phyloP scores from a whole-genome alignment of 2,797 vertebrate species.

The Antrozous pallidus region DNA sequence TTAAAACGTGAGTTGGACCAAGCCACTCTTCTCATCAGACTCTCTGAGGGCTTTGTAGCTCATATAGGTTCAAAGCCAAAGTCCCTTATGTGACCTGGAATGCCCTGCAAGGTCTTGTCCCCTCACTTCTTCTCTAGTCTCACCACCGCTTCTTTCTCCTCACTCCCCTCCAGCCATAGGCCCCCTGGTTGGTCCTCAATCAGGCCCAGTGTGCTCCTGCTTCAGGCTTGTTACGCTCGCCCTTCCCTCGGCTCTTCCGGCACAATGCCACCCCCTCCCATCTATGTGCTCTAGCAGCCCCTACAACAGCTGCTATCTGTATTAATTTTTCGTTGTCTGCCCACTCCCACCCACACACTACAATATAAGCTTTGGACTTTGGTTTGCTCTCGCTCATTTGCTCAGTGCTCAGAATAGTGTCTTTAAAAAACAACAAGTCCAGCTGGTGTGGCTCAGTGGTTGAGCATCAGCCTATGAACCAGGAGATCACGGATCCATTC shows the following conservation, averaged over 20 bases:
- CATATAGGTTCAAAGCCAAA: background rate
- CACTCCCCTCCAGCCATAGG: background rate
- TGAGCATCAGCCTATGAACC: too few species aligned
- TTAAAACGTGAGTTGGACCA: background rate
- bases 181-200: background rate
- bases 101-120: background rate
- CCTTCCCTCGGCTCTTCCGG: background rate
- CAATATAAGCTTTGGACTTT: background rate
- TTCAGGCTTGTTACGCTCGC: background rate
- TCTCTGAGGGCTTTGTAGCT: background rate
- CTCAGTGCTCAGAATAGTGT: background rate
- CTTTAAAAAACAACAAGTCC: background rate
- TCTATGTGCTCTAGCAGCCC: background rate
- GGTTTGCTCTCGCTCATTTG: background rate
- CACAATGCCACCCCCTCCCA: background rate
- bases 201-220: background rate
- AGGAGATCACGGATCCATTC: too few species aligned
- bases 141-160: background rate
- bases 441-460: too few species aligned
- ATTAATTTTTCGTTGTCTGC: background rate
- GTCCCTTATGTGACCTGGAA: background rate
- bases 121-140: background rate
- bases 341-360: background rate
- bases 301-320: background rate
- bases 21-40: background rate